Evolutionary conservation across 1,140 invertebrate genomes (phyloP), one percentile per base, ranked within the genome.

Genomic region (Coelopa frigida): DNA sequence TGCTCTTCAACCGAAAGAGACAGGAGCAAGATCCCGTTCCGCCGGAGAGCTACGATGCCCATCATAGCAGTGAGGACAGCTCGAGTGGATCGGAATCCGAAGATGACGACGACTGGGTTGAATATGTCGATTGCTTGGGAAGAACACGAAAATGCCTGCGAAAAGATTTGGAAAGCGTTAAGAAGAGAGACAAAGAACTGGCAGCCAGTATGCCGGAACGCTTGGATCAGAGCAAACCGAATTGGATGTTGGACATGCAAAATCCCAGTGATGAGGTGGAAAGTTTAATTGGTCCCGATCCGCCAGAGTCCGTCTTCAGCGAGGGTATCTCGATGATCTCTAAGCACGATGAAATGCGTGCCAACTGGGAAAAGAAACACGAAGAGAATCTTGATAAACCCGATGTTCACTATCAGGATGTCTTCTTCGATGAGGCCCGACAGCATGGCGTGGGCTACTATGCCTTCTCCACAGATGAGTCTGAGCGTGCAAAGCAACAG

Each of bases 381-480:
- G 62, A 66, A 23, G 63, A 74, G 71, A 59, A 62, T 77, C 12
- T 61, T 50, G 10, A 71, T 56, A 67, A 87, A 75, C 71, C 76
- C 33, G 78, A 88, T 58, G 80, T 93, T 42, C 89, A 94, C 72
- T 95, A 94, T 61, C 83, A 92, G 68, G 89, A 94, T 72, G 74
- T 95, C 29, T 74, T 88, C 11, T 92, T 87, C 67, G 84, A 91
- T 70, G 90, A 95, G 78, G 86, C 90, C 0, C 75, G 91, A 49
- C 75, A 80, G 2, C 91, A 95, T 65, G 92, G 91, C 58, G 87
- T 91, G 11, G 86, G 85, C 15, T 95, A 89, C 64, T 94, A 84
- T 70, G 77, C 81, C 10, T 94, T 96, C 68, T 89, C 89, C 7
- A 83, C 81, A 35, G 87, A 94, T 54, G 87, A 91, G 54, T 74